Evolutionary conservation across 2,797 vertebrate genomes (phyloP), one percentile per base, ranked within the genome.

Genomic region (Otus scops): DNA sequence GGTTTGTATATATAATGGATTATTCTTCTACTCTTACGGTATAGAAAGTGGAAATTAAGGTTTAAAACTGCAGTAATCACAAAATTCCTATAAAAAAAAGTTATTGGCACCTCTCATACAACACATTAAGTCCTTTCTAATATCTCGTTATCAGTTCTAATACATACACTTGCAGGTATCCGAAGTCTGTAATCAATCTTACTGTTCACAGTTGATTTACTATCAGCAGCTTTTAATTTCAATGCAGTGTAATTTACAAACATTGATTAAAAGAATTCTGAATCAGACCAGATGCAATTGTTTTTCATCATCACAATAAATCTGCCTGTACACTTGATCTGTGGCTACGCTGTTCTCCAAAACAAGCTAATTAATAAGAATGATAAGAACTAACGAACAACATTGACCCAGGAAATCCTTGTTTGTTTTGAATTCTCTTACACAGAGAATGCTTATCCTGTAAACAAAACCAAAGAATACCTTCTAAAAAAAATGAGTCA

Each of bases 181-280:
- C 7, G 9, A 71, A 68, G 21, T 34, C 54, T 78, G 24, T 53
- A 88, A 86, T 75, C 30, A 69, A 43, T 73, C 5, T 82, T 69
- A 54, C 13, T 14, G 13, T n/a, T 79, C 51, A 65, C 27, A 77
- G 27, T 7, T 87, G 27, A 84, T 63, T 79, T 79, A 85, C 45
- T 61, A 63, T 56, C 45, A 93, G 30, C 70, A 92, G 43, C 34
- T 85, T 95, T 91, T 89, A 73, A 91, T 85, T 65, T 80, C 57
- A 84, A 38, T 27, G 3, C 80, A 85, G 34, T 39, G 43, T 41
- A 56, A 43, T 93, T 88, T 85, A 91, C 34, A 86, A 77, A 91
- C 26, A 59, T 10, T 60, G 26, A 51, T 30, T 67, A 74, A 78
- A 79, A 82, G 32, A 89, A 83, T 48, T 83, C n/a, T 85, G 47